phyloP scores from a whole-genome alignment of 1,140 invertebrate genomes.

The Kradibia gibbosae region DNA sequence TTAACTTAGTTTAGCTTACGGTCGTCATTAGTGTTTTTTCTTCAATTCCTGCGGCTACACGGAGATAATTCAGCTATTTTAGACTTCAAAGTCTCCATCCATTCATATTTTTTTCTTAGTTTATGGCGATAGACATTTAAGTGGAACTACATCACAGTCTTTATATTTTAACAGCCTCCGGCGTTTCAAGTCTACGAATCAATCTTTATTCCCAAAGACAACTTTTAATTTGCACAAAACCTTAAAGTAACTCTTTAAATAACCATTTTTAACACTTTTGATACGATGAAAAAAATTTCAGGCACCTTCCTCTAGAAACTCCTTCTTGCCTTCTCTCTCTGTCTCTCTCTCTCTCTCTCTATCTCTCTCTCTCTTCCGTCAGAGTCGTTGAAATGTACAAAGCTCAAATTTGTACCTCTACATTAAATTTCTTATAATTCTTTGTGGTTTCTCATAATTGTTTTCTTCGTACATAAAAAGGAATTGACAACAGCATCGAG shows the following conservation, averaged over 20 bases:
- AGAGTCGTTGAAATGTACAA: no score
- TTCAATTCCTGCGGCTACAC: not conserved
- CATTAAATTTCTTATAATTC: no score
- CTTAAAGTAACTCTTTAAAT: not conserved
- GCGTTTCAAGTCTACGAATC: slow-evolving; percentile 4
- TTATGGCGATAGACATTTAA: slow-evolving; percentile 4
- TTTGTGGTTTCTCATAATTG: no score
- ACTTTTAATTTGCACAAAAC: not conserved
- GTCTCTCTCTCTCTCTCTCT: slow-evolving; percentile 2
- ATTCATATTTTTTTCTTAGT: slow-evolving; percentile 15
- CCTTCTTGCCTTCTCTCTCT: not conserved
- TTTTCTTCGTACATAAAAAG: no score
- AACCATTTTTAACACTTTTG: no score
- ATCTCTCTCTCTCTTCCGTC: not conserved
- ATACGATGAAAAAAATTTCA: no score
- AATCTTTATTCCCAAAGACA: slow-evolving; percentile 29
- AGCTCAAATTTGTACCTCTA: no score
- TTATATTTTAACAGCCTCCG: slow-evolving; percentile 55
- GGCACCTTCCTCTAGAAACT: not conserved
- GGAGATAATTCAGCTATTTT: slow-evolving; percentile 65
- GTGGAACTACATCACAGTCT: slow-evolving; percentile 6
- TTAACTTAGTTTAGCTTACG: not conserved
- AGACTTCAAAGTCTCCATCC: slow-evolving; percentile 59
- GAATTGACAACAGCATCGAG: no score
- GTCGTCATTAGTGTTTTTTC: slow-evolving; percentile 43